Conservation (phyloP, 2,797 vertebrate genomes). For the Brotula barbata region DNA sequence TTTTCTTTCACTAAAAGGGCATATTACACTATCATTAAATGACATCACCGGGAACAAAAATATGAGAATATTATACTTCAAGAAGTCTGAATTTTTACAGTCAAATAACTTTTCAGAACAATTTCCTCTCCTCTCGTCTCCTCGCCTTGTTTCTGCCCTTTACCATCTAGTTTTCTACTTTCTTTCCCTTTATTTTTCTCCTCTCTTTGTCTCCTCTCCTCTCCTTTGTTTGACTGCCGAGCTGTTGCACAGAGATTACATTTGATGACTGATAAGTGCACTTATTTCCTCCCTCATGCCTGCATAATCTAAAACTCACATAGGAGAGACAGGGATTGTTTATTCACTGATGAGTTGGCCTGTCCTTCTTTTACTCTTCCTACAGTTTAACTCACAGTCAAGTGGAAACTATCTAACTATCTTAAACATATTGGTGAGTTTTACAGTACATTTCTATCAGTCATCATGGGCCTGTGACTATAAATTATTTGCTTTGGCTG, state of each 20-base stretch:
- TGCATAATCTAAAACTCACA: slow-evolving; percentile 14
- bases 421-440: too few species aligned
- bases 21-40: too few species aligned
- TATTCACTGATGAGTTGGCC: slow-evolving; percentile 3
- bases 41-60: too few species aligned
- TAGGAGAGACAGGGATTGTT: slow-evolving; percentile 5
- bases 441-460: too few species aligned
- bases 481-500: slow-evolving; percentile 44
- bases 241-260: slow-evolving; percentile 79
- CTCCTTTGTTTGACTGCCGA: slow-evolving; percentile 76
- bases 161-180: not conserved
- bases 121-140: too few species aligned
- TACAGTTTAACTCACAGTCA: slow-evolving; percentile 27
- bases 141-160: too few species aligned
- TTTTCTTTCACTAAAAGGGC: too few species aligned
- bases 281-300: slow-evolving; percentile 63
- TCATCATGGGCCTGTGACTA: slow-evolving; percentile 1
- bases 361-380: not conserved
- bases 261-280: slow-evolving; percentile 63
- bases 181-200: too few species aligned
- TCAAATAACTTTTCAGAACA: too few species aligned
- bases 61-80: too few species aligned
- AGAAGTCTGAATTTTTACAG: too few species aligned
- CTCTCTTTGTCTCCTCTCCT: not conserved
- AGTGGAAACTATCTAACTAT: too few species aligned